Conservation (phyloP, 1,140 invertebrate genomes). For the Papilio polytes region DNA sequence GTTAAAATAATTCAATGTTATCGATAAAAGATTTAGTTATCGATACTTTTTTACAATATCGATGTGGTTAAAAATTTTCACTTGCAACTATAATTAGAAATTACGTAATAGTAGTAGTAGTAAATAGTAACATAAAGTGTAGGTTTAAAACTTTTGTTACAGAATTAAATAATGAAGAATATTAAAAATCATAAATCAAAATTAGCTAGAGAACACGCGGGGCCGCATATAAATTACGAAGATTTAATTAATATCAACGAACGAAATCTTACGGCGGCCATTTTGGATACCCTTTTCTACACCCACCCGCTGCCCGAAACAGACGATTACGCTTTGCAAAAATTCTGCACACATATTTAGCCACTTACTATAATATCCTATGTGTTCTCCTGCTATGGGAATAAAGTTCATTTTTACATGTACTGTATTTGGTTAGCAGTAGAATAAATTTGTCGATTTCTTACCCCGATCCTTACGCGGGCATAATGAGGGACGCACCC, state of each 20-base stretch:
- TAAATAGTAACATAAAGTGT: background rate
- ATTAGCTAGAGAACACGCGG: constrained; percentile 62
- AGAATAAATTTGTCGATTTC: constrained; percentile 67
- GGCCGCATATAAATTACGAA: constrained; percentile 79
- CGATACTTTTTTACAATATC: too few species aligned
- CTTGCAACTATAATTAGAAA: too few species aligned
- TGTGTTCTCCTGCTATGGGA: constrained; percentile 27
- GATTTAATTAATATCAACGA: constrained; percentile 82
- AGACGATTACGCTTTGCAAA: constrained; percentile 79
- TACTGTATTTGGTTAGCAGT: constrained; percentile 33
- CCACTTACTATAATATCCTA: constrained; percentile 38
- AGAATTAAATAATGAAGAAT: constrained; percentile 40
- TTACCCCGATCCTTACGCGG: constrained; percentile 71
- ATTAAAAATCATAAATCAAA: constrained; percentile 75
- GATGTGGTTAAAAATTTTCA: too few species aligned
- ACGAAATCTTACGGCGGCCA: constrained; percentile 82
- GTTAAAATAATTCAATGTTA: too few species aligned
- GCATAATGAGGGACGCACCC: constrained; percentile 81
- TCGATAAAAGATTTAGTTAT: too few species aligned
- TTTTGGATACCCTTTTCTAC: constrained; percentile 75
- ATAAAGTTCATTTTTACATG: constrained; percentile 46
- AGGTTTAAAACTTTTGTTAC: background rate
- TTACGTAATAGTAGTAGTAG: too few species aligned
- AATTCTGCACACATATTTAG: constrained; percentile 45
- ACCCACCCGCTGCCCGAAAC: constrained; percentile 68